Conservation (phyloP, 2,888 invertebrate species). For the Apoda limacodes region DNA sequence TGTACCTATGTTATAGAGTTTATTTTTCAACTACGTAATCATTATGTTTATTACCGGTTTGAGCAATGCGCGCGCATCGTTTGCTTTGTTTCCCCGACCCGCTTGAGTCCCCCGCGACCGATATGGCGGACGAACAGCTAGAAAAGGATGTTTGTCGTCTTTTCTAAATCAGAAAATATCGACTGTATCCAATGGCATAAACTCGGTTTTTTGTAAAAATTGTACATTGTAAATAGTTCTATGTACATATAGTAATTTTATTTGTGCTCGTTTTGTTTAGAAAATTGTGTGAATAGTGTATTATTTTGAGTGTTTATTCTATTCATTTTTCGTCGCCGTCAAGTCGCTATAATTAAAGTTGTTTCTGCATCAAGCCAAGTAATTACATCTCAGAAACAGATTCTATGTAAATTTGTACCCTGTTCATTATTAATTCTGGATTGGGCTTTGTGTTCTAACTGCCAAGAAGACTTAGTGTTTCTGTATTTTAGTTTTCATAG, state of each 20-base stretch:
- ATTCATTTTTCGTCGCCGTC: constrained; percentile 74
- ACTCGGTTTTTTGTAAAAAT: constrained; percentile 71
- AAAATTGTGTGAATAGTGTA: constrained; percentile 72
- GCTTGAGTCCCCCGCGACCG: constrained; percentile 62
- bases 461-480: constrained; percentile 64
- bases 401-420: constrained; percentile 25
- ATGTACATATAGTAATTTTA: constrained; percentile 81
- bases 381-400: too few relatives aligned
- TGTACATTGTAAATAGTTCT: constrained; percentile 80
- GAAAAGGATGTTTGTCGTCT: constrained; percentile 65
- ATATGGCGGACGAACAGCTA: constrained; percentile 68
- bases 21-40: constrained; percentile 23
- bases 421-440: constrained; percentile 33
- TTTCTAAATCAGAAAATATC: constrained; percentile 72
- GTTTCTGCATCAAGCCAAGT: constrained; percentile 51
- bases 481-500: constrained; percentile 64
- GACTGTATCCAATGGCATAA: constrained; percentile 76
- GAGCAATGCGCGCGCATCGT: constrained; percentile 70
- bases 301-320: constrained; percentile 70
- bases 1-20: neutral
- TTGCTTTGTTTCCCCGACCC: too few relatives aligned
- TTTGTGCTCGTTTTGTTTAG: constrained; percentile 73
- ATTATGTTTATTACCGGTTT: constrained; percentile 63
- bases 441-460: constrained; percentile 70
- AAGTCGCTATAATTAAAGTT: constrained; percentile 46